Evolutionary conservation across 1,140 invertebrate genomes (phyloP), one percentile per base, ranked within the genome.

Genomic region (Chionoecetes opilio): DNA sequence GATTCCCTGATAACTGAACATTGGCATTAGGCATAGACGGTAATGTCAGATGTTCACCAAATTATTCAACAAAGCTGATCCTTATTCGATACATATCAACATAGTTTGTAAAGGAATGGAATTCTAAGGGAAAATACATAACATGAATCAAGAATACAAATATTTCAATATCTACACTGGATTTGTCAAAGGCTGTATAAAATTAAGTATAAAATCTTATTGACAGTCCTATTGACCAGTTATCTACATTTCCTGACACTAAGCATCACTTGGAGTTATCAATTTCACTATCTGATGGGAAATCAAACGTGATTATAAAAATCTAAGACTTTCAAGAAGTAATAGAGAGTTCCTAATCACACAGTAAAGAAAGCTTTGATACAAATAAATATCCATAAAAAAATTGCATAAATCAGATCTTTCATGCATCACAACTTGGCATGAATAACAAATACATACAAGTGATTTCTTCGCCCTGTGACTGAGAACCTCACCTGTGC

Each of bases 401-500:
- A 26, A 75, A 91, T 75, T 91, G 89, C 53, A 75, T 91, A 91
- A 91, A 91, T 91, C 89, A 91, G 89, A 91, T 91, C 89, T 91
- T 91, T 75, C 35, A 38, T 91, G 63, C 89, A 91, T 91, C 63
- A 91, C 63, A 34, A 91, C 41, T 91, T 90, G 89, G 89, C 89
- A 91, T 91, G 63, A 75, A 63, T 34, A 91, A 75, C 89, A 91
- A 53, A 53, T 34, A 90, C 41, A 53, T 34, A 90, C 41, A 34
- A 88, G 86, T 53, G 63, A 75, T n/a, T 75, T 75, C 63, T 75
- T 21, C 6, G 63, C 63, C n/a, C 63, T n/a, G 63, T 75, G 63
- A n/a, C 63, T n/a, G 63, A 75, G 63, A 75, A n/a, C 63, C 63
- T 75, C 63, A 75, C 63, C 63, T 87, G 37, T 87, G 37, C 0